Evolutionary conservation across 2,888 invertebrate species (phyloP), one percentile per base, ranked within the genome.

Genomic region (Boloria selene): DNA sequence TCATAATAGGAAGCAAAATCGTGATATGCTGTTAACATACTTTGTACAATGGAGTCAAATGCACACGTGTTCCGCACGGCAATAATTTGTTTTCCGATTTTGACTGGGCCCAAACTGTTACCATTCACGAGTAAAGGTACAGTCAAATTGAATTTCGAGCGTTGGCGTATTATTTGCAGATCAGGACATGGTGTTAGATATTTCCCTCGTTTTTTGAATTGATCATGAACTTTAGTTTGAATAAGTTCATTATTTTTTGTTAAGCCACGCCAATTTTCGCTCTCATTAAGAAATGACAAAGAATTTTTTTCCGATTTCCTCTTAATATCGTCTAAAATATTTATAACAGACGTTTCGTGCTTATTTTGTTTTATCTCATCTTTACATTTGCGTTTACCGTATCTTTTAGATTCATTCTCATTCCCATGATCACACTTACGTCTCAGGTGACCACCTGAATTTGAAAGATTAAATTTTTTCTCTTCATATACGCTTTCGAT

Each of bases 21-120:
- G 31, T 59, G 59, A 17, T 59, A 59, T 50, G 59, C 42, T 10
- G 59, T 49, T 17, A 59, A 13, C n/a, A 59, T 49, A 47, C 26
- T 50, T 14, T 59, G 38, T 10, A 31, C 31, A n/a, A 17, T 49
- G 14, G 17, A 47, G 16, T 59, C 50, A 13, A 50, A 59, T 38
- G 47, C 26, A 31, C 59, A 59, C 26, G 38, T 59, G 26, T 59
- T 47, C 1, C 17, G 22, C n/a, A 59, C 16, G n/a, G 22, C 16
- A 31, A 31, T 31, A 13, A 38, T 42, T 55, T 14, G n/a, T 59
- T 31, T 47, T n/a, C 59, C 55, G 31, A 49, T 31, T 49, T 59
- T 59, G 26, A 3, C 31, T 17, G 44, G 13, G n/a, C 49, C 7
- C 49, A 59, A 47, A 13, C 49, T 16, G 16, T 59, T 59, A 26